Evolutionary conservation across 2,113 vertebrate species (phyloP).

Genomic region (Gasterosteus nipponicus): DNA sequence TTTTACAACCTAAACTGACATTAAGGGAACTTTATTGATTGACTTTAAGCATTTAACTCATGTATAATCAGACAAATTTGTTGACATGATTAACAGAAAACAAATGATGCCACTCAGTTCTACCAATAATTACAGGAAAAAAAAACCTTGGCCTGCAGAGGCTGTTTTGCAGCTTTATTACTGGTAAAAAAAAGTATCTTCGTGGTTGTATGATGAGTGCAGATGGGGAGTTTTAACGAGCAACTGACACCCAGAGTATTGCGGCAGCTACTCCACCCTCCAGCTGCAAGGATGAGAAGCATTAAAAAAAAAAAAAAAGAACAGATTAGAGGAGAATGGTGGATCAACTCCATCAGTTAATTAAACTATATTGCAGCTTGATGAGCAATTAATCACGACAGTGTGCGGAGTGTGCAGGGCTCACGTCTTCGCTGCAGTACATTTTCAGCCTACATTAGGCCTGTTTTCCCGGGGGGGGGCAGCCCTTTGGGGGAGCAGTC

Average conservation of each 20-base stretch:
- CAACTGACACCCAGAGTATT: slow-evolving; percentile 58
- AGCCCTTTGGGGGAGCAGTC: slow-evolving; percentile 50
- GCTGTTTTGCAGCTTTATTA: slow-evolving; percentile 50
- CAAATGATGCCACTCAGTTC: neutral
- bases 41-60: slow-evolving; percentile 17
- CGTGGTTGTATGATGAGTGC: slow-evolving; percentile 62
- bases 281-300: slow-evolving; percentile 72
- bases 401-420: slow-evolving; percentile 68
- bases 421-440: slow-evolving; percentile 64
- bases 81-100: slow-evolving; percentile 24
- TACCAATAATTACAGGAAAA: slow-evolving; percentile 39
- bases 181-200: slow-evolving; percentile 43
- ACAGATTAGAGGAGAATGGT: slow-evolving; percentile 73
- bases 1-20: neutral
- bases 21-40: neutral
- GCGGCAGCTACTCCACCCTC: slow-evolving; percentile 64
- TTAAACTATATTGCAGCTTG: slow-evolving; percentile 82
- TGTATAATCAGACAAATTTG: slow-evolving; percentile 37
- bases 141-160: slow-evolving; percentile 32
- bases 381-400: slow-evolving; percentile 85
- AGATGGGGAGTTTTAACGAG: slow-evolving; percentile 68
- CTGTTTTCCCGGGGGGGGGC: slow-evolving; percentile 43
- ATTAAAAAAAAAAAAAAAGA: slow-evolving; percentile 49
- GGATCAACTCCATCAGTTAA: slow-evolving; percentile 82
- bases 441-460: slow-evolving; percentile 44